A percentile compares a stretch with the other conserved stretches of the same genome.
These are phyloP conservation scores for Drosophila repleta DNA, from an alignment of 1,140 invertebrate genomes.

Conservation along the genomic window DNA sequence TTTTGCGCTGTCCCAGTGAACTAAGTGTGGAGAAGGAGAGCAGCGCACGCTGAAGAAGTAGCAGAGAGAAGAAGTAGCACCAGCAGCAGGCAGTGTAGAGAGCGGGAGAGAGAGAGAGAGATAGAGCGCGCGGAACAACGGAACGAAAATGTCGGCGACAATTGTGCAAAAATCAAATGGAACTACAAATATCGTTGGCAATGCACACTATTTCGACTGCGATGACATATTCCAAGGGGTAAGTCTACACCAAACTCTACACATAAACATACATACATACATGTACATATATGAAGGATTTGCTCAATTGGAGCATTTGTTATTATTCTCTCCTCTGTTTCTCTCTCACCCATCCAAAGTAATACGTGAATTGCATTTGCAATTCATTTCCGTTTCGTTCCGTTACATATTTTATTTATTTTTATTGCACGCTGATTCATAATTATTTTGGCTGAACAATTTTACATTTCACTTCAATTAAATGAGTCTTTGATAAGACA, in stretches of 20 bases:
- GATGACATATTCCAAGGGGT: slow-evolving; percentile 61
- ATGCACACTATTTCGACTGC: slow-evolving; percentile 62
- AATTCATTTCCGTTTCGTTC: slow-evolving; percentile 59
- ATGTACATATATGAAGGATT: slow-evolving; percentile 10
- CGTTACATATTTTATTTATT: slow-evolving; percentile 45
- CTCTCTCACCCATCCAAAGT: too few species aligned
- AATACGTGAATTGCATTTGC: too few species aligned
- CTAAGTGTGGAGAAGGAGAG: slow-evolving; percentile 4
- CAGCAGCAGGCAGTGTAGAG: too few species aligned
- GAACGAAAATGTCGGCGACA: slow-evolving; percentile 55
- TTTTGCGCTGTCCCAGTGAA: slow-evolving; percentile 43
- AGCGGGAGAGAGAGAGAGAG: neutral
- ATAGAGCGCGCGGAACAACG: slow-evolving; percentile 1
- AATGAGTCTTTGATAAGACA: slow-evolving; percentile 28
- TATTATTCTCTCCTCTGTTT: slow-evolving; percentile 13
- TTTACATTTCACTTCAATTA: slow-evolving; percentile 18
- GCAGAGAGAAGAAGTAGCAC: neutral
- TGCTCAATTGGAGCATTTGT: slow-evolving; percentile 7
- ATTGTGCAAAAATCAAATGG: slow-evolving; percentile 62
- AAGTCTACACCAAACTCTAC: slow-evolving; percentile 47
- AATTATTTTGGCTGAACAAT: slow-evolving; percentile 70
- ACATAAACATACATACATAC: neutral
- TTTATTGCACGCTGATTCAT: slow-evolving; percentile 64
- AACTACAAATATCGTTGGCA: slow-evolving; percentile 43
- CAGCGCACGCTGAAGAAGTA: slow-evolving; percentile 3